Conservation (phyloP, 2,888 invertebrate species). For the Cybosia mesomella region DNA sequence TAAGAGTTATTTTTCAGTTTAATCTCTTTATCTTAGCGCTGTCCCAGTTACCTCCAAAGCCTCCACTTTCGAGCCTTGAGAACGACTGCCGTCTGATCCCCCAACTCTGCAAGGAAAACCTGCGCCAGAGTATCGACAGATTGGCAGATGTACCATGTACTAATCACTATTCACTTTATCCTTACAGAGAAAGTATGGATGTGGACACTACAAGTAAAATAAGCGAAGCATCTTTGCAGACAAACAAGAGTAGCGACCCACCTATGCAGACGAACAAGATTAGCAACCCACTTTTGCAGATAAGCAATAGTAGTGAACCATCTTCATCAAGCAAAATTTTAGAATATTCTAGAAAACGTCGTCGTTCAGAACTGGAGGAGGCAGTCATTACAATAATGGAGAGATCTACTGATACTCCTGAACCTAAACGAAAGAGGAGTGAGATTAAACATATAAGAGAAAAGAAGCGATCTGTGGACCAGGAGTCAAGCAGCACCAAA, state of each 20-base stretch:
- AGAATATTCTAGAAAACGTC: constrained; percentile 67
- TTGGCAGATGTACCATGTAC: too few species aligned
- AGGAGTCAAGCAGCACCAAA: constrained; percentile 44
- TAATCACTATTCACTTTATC: neutral
- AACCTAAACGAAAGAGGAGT: constrained; percentile 60
- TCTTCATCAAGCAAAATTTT: constrained; percentile 6
- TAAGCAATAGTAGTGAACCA: neutral
- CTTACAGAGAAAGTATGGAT: constrained; percentile 54
- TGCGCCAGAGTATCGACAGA: too few species aligned
- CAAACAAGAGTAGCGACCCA: neutral
- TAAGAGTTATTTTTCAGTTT: neutral
- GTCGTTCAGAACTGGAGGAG: constrained; percentile 73
- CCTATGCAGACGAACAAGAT: neutral
- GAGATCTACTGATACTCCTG: constrained; percentile 40
- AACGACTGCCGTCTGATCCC: too few species aligned
- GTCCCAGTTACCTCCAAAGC: too few species aligned
- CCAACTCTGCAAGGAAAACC: too few species aligned
- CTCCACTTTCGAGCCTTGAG: too few species aligned
- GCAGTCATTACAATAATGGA: constrained; percentile 67
- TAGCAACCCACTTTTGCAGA: neutral
- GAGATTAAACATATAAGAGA: constrained; percentile 38
- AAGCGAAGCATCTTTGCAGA: neutral
- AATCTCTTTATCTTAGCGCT: too few species aligned
- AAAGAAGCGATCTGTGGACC: constrained; percentile 37
- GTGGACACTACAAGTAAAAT: constrained; percentile 15